Conservation (phyloP, 1,140 invertebrate species). For the Papilio dardanus region DNA sequence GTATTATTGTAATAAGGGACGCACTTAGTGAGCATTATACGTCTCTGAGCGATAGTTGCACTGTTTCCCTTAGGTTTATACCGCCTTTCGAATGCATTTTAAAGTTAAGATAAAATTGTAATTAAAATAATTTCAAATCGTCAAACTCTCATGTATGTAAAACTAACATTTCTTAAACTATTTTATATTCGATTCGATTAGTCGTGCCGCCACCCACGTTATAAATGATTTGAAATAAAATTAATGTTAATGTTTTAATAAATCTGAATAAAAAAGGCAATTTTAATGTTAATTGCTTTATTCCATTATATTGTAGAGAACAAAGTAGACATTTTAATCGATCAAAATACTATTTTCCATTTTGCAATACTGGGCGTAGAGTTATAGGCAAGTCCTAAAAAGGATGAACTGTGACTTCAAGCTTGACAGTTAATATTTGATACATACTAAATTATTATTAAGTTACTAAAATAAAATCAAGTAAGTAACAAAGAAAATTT, state of each 20-base stretch:
- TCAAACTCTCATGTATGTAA: not conserved
- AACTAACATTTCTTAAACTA: not conserved
- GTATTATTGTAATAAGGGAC: too few species aligned
- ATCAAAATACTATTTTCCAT: not conserved
- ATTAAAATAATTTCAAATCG: not conserved
- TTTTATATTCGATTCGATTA: conserved; percentile 1
- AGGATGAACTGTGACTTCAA: too few species aligned
- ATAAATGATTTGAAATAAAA: not conserved
- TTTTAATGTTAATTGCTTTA: conserved; percentile 3
- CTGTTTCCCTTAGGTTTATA: not conserved
- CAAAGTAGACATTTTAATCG: not conserved
- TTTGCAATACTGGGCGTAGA: too few species aligned
- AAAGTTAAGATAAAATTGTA: not conserved
- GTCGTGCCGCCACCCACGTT: not conserved
- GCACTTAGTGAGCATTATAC: too few species aligned
- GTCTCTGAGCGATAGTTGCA: too few species aligned
- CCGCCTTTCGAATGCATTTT: conserved; percentile 1
- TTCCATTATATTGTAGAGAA: not conserved
- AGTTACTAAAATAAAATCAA: too few species aligned
- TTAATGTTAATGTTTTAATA: not conserved
- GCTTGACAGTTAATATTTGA: too few species aligned
- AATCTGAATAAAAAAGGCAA: not conserved
- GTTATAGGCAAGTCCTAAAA: too few species aligned
- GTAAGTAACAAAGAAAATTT: too few species aligned
- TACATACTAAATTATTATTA: too few species aligned